Conservation (phyloP, 92 coral and sea anemone species). For the Palythoa grandis region DNA sequence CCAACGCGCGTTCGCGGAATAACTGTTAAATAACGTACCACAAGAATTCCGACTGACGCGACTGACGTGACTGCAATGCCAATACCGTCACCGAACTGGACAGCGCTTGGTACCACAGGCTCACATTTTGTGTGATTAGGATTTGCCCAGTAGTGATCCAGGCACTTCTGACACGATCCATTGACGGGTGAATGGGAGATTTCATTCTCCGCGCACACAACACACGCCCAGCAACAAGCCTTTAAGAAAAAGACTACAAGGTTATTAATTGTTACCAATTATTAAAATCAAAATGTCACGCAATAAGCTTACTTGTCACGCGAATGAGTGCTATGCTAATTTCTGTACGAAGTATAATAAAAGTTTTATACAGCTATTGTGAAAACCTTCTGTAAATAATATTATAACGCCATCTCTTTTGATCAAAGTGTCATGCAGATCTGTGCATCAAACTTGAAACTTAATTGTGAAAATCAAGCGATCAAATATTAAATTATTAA, state of each 20-base stretch:
- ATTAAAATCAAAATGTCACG: too few species aligned
- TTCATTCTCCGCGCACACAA: constrained; percentile 73
- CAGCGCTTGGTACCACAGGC: constrained; percentile 71
- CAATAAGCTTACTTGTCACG: too few species aligned
- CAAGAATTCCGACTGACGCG: constrained; percentile 58
- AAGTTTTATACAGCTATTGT: too few species aligned
- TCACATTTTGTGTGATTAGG: constrained; percentile 77
- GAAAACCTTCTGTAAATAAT: too few species aligned
- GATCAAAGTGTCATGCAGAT: too few species aligned
- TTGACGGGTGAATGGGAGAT: constrained; percentile 80
- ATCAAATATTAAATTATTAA: too few species aligned
- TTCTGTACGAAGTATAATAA: too few species aligned
- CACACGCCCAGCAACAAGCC: constrained; percentile 92
- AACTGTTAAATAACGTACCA: background rate
- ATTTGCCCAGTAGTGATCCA: constrained; percentile 77
- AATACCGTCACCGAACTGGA: constrained; percentile 66
- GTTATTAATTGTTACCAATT: background rate
- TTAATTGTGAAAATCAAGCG: too few species aligned
- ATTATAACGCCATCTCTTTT: too few species aligned
- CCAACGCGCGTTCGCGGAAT: too few species aligned
- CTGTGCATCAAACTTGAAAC: too few species aligned
- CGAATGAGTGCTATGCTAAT: too few species aligned
- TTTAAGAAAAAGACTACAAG: background rate
- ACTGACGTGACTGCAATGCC: constrained; percentile 72
- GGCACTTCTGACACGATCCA: constrained; percentile 67